Base-by-base conservation (phyloP, 1,140 invertebrate species). In the Cydia pomonella region DNA sequence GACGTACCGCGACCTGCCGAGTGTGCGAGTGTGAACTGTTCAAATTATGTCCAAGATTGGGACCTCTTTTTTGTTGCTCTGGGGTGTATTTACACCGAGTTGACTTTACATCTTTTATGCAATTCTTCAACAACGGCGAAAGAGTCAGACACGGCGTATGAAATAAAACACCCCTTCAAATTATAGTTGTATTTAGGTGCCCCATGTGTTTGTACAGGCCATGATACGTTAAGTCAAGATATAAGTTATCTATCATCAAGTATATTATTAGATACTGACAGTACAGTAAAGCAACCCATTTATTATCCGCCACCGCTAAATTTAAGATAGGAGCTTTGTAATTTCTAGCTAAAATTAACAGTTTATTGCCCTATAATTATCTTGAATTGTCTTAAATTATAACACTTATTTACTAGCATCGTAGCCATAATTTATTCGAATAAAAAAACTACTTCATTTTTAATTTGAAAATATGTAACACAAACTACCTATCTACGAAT, bases 241-340 rank as follows among this genome's bases (percentile, higher is more conserved):
- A 87, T 87, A 90, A 82, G 78, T 87, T 90, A 89, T 84, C 86
- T 81, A 88, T 75, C 84, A 86, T 84, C 16, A 23, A 59, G 18
- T n/a, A 18, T 41, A 13, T 41, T 10, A 6, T 50, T 64, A 18
- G 64, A 87, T 87, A 87, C 83, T 90, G 84, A 88, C 84, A 87
- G n/a, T 50, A 33, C 6, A 33, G n/a, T 16, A 90, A 87, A 87
- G 84, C 81, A 66, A 77, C 79, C 81, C 74, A 80, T 80, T 83
- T 87, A 84, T 90, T 74, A 85, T 87, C 89, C 87, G 87, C 84
- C 89, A 91, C 89, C 86, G 83, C 82, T 82, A 89, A 89, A 88
- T 86, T 87, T 88, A 86, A 80, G 77, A 85, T 89, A 85, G 82
- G 87, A 83, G 79, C 79, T 77, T 80, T 76, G 64, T 79, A 73